Evolutionary conservation across 92 coral and sea anemone species (phyloP), one percentile per base, ranked within the genome.

Genomic region (Isaurus tuberculatus): DNA sequence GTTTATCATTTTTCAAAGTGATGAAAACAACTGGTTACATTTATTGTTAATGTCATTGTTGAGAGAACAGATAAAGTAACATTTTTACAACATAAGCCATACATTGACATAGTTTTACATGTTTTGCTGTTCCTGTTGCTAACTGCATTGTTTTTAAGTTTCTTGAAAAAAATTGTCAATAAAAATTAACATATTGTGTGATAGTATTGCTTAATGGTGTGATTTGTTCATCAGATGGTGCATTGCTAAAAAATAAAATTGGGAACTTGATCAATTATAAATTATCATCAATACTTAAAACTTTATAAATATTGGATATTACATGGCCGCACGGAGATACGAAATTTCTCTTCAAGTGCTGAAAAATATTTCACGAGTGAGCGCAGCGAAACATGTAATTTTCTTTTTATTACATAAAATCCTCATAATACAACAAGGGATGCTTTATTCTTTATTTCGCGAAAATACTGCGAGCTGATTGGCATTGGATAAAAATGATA

Each of bases 1-100:
- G 15, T 60, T 60, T 60, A 60, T 60, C 28, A 60, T 60, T 60
- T 60, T 60, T 60, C 66, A 60, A 60, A 60, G 58, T 49, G 58
- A 60, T 20, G 66, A 60, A 60, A 60, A 60, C 66, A 60, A 60
- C 31, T 60, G 28, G 66, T 60, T 60, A 60, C 10, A 60, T 60
- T 60, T 60, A 60, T 60, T 60, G 66, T 60, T 60, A 60, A 22
- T 60, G 66, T 60, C 66, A 20, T 22, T 60, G 28, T 60, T 60
- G 58, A 10, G 58, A 60, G 28, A 60, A 60, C 31, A 60, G 29
- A 60, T 60, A 60, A 60, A 22, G 31, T 22, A 22, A 22, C 66
- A 60, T 22, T 26, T 60, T 60, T 26, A 22, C 66, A 23, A 49
- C 58, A 49, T 49, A 49, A 49, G 58, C 58, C 58, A 49, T 49